Evolutionary conservation across 92 coral and sea anemone species (phyloP).

Genomic region (Parazoanthus swiftii): DNA sequence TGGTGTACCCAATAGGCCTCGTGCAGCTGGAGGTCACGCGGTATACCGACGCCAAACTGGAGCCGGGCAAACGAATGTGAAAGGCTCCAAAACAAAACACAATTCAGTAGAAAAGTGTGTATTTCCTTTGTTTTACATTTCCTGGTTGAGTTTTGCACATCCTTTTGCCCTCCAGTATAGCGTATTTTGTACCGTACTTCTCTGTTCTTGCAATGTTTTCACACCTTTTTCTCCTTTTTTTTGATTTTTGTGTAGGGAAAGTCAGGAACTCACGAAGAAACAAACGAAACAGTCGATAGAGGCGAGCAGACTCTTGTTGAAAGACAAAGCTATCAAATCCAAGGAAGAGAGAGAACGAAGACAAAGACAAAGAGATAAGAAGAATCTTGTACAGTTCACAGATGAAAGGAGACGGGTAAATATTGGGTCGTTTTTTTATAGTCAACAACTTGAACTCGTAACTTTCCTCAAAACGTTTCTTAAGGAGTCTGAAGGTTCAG

Average conservation of each 20-base stretch:
- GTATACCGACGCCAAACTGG: no score
- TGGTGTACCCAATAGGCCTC: no score
- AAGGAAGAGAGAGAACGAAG: constrained; percentile 94
- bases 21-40: no score
- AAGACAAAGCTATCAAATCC: constrained; percentile 65
- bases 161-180: no score
- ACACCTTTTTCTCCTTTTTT: neutral
- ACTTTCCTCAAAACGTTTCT: neutral
- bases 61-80: no score
- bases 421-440: neutral
- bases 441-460: neutral
- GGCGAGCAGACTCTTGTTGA: constrained; percentile 56
- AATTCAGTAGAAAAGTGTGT: no score
- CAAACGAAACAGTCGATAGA: constrained; percentile 95
- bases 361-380: constrained; percentile 77
- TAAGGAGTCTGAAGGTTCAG: no score
- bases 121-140: no score
- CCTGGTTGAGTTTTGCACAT: no score
- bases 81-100: no score
- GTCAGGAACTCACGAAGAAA: constrained; percentile 74
- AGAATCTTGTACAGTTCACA: constrained; percentile 75
- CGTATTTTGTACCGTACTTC: no score
- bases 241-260: constrained; percentile 59
- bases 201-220: neutral
- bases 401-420: constrained; percentile 85